A percentile compares a stretch with the other conserved stretches of the same genome.
Conservation (phyloP, 2,888 invertebrate species). For the Cheilosia pagana region DNA sequence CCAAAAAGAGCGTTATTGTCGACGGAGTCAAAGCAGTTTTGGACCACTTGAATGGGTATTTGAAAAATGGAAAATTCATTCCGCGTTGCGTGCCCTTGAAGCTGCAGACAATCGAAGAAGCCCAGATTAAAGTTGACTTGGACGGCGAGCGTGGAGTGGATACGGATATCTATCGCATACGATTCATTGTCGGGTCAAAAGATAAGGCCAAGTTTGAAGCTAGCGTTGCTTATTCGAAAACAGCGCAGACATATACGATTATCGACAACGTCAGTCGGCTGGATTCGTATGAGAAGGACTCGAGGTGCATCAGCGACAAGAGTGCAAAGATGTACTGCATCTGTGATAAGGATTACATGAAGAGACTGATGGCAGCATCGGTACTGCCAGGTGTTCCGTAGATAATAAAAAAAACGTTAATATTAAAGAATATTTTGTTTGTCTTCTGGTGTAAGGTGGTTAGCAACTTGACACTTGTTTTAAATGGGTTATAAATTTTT, state of each 20-base stretch:
- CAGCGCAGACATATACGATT: constrained; percentile 13
- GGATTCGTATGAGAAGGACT: constrained; percentile 75
- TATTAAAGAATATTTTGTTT: not conserved
- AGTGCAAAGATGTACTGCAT: constrained; percentile 80
- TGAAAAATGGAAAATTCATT: not conserved
- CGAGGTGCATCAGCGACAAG: constrained; percentile 77
- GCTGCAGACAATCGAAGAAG: constrained; percentile 15
- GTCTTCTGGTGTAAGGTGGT: not conserved
- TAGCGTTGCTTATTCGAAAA: constrained; percentile 13
- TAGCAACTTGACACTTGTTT: not conserved
- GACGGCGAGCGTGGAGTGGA: not conserved
- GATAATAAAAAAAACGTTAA: not conserved
- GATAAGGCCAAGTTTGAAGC: constrained; percentile 23
- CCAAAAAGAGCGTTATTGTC: constrained; percentile 3
- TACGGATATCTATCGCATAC: constrained; percentile 28
- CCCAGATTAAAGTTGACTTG: constrained; percentile 2
- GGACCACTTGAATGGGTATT: constrained; percentile 24
- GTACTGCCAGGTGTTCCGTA: not conserved
- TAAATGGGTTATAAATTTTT: not conserved
- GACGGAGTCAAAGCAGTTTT: not conserved
- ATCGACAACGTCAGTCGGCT: constrained; percentile 76
- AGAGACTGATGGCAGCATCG: not conserved
- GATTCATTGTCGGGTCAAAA: constrained; percentile 5
- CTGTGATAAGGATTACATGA: constrained; percentile 51
- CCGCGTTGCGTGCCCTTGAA: constrained; percentile 25